phyloP scores from a whole-genome alignment of 30 jellyfish, hydroid and myxozoan genomes.

The Euphysa ruthae region DNA sequence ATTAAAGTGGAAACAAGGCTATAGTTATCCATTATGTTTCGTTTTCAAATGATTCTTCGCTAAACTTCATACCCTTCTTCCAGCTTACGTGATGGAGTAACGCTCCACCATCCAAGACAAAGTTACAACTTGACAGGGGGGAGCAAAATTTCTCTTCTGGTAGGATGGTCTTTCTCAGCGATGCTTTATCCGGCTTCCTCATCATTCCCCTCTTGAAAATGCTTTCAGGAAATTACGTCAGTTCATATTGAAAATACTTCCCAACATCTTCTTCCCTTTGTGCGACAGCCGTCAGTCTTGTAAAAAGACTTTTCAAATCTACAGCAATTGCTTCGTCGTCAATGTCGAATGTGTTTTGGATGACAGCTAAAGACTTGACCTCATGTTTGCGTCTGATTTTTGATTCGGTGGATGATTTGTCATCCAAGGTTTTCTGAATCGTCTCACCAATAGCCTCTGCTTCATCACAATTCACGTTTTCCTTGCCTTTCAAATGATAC shows the following conservation, averaged over 20 bases:
- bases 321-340: constrained; percentile 17
- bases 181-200: constrained; percentile 38
- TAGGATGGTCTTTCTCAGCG: neutral
- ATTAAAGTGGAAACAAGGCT: no score
- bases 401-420: constrained; percentile 27
- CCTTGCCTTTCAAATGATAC: constrained; percentile 23
- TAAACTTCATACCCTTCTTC: no score
- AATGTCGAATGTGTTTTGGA: constrained; percentile 18
- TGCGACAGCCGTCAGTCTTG: constrained; percentile 37
- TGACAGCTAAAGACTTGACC: constrained; percentile 8
- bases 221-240: constrained; percentile 18
- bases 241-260: no score
- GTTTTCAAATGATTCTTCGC: no score
- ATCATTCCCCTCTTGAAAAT: constrained; percentile 20
- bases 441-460: constrained; percentile 34
- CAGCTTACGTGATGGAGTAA: no score
- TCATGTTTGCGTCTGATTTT: constrained; percentile 15
- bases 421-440: constrained; percentile 29
- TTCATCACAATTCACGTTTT: constrained; percentile 39
- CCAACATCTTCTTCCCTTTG: constrained; percentile 26
- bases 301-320: constrained; percentile 22
- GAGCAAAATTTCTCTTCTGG: neutral
- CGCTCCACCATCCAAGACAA: no score
- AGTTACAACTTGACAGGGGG: no score
- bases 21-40: no score